Evolutionary conservation across 2,113 vertebrate genomes (phyloP).

Genomic region (Syrmaticus mikado): DNA sequence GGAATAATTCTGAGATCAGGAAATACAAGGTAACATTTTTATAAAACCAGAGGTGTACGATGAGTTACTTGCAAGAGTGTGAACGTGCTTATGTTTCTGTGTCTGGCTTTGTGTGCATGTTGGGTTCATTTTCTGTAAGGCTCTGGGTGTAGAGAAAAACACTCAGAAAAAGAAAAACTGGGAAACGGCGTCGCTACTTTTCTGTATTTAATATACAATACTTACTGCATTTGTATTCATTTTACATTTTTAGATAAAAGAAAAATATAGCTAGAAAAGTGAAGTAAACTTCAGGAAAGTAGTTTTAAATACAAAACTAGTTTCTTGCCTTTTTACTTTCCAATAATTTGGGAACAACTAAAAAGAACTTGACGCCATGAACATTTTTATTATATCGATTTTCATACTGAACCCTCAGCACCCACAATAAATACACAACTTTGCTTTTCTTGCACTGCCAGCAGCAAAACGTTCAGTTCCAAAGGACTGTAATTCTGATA

Average conservation of each 20-base stretch:
- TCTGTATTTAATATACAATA: slow-evolving; percentile 65
- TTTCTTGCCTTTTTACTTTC: slow-evolving; percentile 54
- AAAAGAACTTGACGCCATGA: slow-evolving; percentile 63
- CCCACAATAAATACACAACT: slow-evolving; percentile 79
- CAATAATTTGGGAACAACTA: slow-evolving; percentile 61
- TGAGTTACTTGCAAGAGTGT: neutral
- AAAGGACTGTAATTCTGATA: slow-evolving; percentile 70
- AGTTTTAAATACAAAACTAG: slow-evolving; percentile 72
- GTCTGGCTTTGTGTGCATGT: neutral
- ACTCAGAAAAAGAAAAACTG: slow-evolving; percentile 21
- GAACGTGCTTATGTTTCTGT: neutral
- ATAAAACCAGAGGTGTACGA: neutral
- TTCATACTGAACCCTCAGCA: slow-evolving; percentile 68
- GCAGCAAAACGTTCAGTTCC: slow-evolving; percentile 80
- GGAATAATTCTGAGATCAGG: neutral
- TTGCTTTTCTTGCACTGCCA: slow-evolving; percentile 79
- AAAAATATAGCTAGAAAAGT: slow-evolving; percentile 45
- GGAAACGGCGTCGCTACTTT: slow-evolving; percentile 43
- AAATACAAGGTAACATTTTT: neutral
- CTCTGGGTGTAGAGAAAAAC: neutral
- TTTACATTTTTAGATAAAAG: slow-evolving; percentile 68
- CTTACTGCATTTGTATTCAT: slow-evolving; percentile 60
- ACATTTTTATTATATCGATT: slow-evolving; percentile 69
- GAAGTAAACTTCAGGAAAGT: slow-evolving; percentile 60
- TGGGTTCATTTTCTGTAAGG: neutral